Evolutionary conservation across 1,140 invertebrate genomes (phyloP).

Genomic region (Zelostemma sp.): DNA sequence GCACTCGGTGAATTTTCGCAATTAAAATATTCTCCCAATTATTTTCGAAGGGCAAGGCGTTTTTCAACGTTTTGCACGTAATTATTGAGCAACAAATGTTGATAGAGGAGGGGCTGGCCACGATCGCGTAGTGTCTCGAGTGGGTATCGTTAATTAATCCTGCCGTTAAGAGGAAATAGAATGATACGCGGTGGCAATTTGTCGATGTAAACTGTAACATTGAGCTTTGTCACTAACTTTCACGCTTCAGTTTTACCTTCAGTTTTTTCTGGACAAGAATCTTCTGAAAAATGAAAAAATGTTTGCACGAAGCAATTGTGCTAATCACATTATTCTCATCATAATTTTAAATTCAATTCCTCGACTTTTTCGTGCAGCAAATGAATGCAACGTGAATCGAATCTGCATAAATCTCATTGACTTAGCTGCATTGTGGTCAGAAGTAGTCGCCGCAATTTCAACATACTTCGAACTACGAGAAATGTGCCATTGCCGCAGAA

Average conservation of each 20-base stretch:
- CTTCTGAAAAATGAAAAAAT: no score
- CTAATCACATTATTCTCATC: no score
- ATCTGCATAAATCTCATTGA: slow-evolving; percentile 28
- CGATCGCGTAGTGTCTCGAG: slow-evolving; percentile 14
- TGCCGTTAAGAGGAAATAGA: slow-evolving; percentile 7
- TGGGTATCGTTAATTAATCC: slow-evolving; percentile 30
- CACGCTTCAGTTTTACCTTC: background rate
- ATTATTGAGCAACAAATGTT: slow-evolving; percentile 34
- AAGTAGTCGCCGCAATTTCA: slow-evolving; percentile 23
- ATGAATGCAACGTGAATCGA: slow-evolving; percentile 38
- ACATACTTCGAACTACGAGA: slow-evolving; percentile 25
- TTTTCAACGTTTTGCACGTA: slow-evolving; percentile 22
- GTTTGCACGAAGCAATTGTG: no score
- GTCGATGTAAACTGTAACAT: slow-evolving; percentile 4
- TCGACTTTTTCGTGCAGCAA: slow-evolving; percentile 1
- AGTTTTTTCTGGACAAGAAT: slow-evolving; percentile 3
- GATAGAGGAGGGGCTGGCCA: slow-evolving; percentile 17
- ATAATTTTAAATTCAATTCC: slow-evolving; percentile 4
- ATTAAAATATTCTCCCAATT: slow-evolving; percentile 29
- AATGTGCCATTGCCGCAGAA: background rate
- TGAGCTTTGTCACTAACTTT: slow-evolving; percentile 7
- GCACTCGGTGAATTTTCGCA: slow-evolving; percentile 31
- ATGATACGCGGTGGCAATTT: background rate
- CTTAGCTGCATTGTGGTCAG: slow-evolving; percentile 19
- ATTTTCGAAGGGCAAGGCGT: background rate